These are phyloP conservation scores for Fregata magnificens DNA, from an alignment of 2,113 vertebrate species.

Conservation along the genomic window DNA sequence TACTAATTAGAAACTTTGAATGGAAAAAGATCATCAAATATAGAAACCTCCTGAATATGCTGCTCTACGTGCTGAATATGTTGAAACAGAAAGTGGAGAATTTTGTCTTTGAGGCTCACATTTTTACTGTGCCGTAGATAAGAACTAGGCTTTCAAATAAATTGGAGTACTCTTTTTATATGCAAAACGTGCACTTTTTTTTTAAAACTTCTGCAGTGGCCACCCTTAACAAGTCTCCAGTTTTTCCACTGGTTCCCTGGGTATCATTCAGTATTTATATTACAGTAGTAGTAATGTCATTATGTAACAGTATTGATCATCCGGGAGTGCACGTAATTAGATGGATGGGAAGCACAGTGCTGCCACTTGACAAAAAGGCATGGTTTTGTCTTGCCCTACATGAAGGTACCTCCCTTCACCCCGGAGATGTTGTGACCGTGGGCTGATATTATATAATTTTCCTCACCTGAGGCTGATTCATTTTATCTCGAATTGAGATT, in stretches of 20 bases:
- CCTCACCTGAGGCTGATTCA: background rate
- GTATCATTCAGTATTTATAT: background rate
- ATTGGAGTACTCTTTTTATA: background rate
- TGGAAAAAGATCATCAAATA: conserved; percentile 65
- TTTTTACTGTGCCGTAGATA: conserved; percentile 9
- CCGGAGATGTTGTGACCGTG: fast-evolving
- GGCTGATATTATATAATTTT: background rate
- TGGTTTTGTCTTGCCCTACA: background rate
- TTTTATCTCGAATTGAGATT: background rate
- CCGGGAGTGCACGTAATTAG: background rate
- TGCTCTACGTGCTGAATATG: conserved; percentile 40
- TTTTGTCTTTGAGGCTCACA: conserved; percentile 36
- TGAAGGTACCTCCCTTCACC: background rate
- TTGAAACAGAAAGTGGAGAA: conserved; percentile 31
- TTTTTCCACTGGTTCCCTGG: background rate
- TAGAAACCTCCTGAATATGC: conserved; percentile 60
- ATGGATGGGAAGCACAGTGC: background rate
- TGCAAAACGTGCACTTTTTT: background rate
- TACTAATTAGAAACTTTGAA: conserved; percentile 61
- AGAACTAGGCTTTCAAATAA: conserved; percentile 20
- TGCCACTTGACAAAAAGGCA: background rate
- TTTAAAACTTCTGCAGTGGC: background rate
- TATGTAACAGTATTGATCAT: background rate
- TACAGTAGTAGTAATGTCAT: background rate
- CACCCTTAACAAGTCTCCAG: background rate